Evolutionary conservation across 2,888 invertebrate genomes (phyloP), one percentile per base, ranked within the genome.

Genomic region (Pterostichus madidus): DNA sequence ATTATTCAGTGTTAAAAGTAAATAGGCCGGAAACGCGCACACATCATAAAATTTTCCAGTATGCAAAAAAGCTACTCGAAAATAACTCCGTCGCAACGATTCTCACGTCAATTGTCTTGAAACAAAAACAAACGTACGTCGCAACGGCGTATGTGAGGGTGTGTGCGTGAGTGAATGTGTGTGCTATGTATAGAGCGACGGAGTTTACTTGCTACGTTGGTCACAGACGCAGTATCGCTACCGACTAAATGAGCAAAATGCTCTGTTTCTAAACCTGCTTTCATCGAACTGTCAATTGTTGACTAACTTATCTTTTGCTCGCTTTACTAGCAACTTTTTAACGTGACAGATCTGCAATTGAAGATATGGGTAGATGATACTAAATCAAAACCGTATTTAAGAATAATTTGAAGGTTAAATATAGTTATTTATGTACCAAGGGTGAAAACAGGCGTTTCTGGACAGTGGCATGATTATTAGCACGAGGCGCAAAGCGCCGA

Each of bases 21-120:
- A 71, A 53, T 52, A 71, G 80, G 44, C 59, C 81, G 81, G 81
- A 81, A 75, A 59, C 49, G 44, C 15, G 15, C 52, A 71, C 15
- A 71, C 53, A 53, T 68, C 80, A 80, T 80, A 81, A 81, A 81
- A 81, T 61, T 44, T 73, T 75, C 61, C 75, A 52, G 81, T 75
- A 81, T 75, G 81, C 73, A 81, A 81, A 73, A 80, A 75, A 81
- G 59, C 46, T 31, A 73, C 56, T 44, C 39, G 17, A 73, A 49
- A 64, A 44, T 15, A 32, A 46, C 56, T 10, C 46, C 1, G 53
- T 52, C 81, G 49, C 61, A 52, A 75, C 46, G 81, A 71, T 81
- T 81, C 81, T 81, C 81, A 81, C 81, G 81, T 73, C 73, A 81
- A 81, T 81, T 81, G 81, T 81, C 81, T 81, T 81, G 81, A 81